Base-by-base conservation (phyloP, 2,797 vertebrate genomes). In the Lacerta viridis region DNA sequence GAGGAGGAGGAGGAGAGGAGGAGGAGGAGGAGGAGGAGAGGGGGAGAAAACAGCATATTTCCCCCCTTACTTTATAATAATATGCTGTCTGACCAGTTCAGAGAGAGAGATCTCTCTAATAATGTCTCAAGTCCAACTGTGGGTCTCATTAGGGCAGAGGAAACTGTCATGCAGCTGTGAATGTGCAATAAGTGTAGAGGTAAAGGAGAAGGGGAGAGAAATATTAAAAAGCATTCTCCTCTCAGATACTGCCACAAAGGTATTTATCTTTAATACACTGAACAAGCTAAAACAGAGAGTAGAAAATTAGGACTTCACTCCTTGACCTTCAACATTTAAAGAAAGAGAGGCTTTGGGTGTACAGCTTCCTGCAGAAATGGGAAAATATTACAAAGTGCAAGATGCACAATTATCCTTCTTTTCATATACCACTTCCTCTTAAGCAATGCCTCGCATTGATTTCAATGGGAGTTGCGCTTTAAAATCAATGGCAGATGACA, bases 81-180 rank as follows among this genome's bases (percentile, higher is more conserved):
- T 94, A 92, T 93, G 66, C 93, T 94, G 87, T 94, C 92, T 96
- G 91, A 95, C 92, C 93, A 95, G 94, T 95, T 97, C 95, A 95
- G 93, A 96, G 88, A 95, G 88, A 94, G 68, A 43, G 23, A 3
- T 74, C 10, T 91, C 85, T 96, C 93, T 95, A 95, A 96, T 95
- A 96, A 96, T 94, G 91, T 91, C 93, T 96, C 91, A 94, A 76
- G 92, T 91, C 94, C 94, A 94, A 29, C 89, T 90, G 80, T 89
- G 89, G 94, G 89, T 96, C 95, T 97, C 93, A 96, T 95, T 96
- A 96, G 93, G 87, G 92, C 92, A 94, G 95, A 94, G 95, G 95
- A 93, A 96, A 96, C 94, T 95, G 96, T 96, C 94, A 96, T 93
- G 93, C 92, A 95, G 94, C 92, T 95, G 89, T 95, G 93, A 95